Evolutionary conservation across 2,797 vertebrate genomes (phyloP).

Genomic region (Choloepus didactylus): DNA sequence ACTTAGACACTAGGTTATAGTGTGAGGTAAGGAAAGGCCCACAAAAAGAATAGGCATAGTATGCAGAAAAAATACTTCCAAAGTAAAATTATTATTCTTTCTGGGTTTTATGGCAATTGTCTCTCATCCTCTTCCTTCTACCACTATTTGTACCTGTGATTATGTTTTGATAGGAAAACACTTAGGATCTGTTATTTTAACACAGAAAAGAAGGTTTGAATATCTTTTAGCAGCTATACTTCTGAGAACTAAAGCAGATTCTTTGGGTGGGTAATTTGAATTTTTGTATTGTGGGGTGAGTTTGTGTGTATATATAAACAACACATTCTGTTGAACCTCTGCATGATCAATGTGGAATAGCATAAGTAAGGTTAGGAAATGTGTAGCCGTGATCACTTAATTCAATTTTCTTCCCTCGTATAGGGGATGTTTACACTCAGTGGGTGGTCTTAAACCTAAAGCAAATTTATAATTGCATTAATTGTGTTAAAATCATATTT

Average conservation of each 20-base stretch:
- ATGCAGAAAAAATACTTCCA: not conserved
- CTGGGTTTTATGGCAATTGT: not conserved
- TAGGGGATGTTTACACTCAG: constrained; percentile 74
- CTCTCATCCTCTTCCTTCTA: not conserved
- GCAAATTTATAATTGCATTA: constrained; percentile 62
- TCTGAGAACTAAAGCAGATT: constrained; percentile 73
- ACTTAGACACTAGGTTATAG: not conserved
- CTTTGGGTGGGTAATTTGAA: constrained; percentile 80
- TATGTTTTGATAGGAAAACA: not conserved
- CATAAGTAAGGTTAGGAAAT: constrained; percentile 80
- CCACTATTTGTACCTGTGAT: not conserved
- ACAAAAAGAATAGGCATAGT: not conserved
- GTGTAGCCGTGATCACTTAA: constrained; percentile 74
- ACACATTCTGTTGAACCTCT: constrained; percentile 57
- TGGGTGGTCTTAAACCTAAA: constrained; percentile 74
- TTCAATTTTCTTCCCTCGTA: constrained; percentile 81
- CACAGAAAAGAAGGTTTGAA: not conserved
- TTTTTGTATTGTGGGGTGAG: constrained; percentile 47
- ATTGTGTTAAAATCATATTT: constrained; percentile 78
- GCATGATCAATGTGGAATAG: constrained; percentile 64
- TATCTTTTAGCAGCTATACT: constrained; percentile 4
- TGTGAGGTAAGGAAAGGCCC: not conserved
- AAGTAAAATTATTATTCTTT: not conserved
- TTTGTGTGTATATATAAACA: constrained; percentile 6
- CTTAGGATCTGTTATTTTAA: not conserved